These are phyloP conservation scores for Thomomys bottae DNA, from an alignment of 2,113 vertebrate species.

Conservation along the genomic window DNA sequence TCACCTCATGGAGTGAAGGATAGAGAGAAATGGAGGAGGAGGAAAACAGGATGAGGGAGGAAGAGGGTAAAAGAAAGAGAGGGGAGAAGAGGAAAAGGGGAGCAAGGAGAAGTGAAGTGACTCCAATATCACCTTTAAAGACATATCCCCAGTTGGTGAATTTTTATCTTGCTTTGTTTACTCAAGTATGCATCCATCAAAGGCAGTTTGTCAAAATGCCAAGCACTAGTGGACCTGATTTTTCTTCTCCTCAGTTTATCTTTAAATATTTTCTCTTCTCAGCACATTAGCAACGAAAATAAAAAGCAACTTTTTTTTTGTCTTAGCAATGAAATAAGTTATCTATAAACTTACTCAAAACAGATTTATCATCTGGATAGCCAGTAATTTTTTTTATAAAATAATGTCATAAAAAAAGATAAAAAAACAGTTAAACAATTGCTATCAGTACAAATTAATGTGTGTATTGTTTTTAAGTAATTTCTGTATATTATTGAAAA, in stretches of 20 bases:
- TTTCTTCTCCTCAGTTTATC: not conserved
- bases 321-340: no score
- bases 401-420: not conserved
- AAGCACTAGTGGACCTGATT: not conserved
- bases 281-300: no score
- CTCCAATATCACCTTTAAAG: not conserved
- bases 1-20: no score
- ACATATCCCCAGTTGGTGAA: no score
- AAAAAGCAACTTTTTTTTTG: no score
- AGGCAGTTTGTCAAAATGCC: not conserved
- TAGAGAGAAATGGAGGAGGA: no score
- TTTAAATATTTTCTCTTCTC: not conserved
- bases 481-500: not conserved
- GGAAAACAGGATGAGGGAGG: no score
- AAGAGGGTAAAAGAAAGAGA: no score
- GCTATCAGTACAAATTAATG: not conserved
- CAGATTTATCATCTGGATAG: no score
- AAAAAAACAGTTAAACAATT: not conserved
- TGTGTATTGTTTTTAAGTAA: not conserved
- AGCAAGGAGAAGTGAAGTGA: no score
- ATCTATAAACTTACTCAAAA: no score
- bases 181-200: not conserved
- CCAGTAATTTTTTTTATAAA: not conserved
- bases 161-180: not conserved
- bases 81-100: no score